phyloP scores from a whole-genome alignment of 92 coral and sea anemone genomes.

The Palythoa caribaeorum region DNA sequence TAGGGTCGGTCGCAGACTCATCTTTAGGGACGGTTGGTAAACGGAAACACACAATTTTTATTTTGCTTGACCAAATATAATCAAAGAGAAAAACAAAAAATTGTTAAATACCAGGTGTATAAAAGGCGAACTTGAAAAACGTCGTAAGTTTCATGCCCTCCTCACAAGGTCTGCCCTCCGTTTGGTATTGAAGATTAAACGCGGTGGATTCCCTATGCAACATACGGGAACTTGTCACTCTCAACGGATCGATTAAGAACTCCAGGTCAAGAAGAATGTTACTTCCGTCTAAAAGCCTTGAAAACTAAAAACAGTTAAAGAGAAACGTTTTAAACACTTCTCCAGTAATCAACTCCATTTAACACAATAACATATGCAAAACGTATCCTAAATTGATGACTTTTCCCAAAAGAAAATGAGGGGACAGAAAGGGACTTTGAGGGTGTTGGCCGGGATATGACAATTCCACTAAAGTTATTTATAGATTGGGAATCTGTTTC shows the following conservation, averaged over 20 bases:
- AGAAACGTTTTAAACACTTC: not conserved
- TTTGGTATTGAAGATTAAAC: not conserved
- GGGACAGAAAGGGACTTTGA: too few relatives aligned
- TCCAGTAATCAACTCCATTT: too few relatives aligned
- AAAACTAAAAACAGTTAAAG: constrained; percentile 13
- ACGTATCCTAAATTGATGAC: too few relatives aligned
- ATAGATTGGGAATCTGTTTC: too few relatives aligned
- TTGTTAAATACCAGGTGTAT: constrained; percentile 11
- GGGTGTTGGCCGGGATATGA: too few relatives aligned
- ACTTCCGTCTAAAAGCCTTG: not conserved
- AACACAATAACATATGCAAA: too few relatives aligned
- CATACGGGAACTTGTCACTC: constrained; percentile 1
- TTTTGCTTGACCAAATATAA: not conserved
- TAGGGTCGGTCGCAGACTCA: too few relatives aligned
- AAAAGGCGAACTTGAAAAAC: constrained; percentile 14
- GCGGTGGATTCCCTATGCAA: constrained; percentile 5
- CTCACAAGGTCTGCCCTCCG: not conserved
- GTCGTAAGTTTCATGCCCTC: not conserved
- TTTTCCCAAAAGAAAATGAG: too few relatives aligned
- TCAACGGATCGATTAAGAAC: constrained; percentile 34
- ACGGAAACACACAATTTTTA: not conserved
- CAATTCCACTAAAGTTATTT: too few relatives aligned
- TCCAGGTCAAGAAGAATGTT: not conserved
- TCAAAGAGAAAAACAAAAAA: not conserved
- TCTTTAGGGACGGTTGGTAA: not conserved